These are phyloP conservation scores for Drosophila flavopinicola DNA, from an alignment of 2,888 invertebrate genomes.

Conservation along the genomic window DNA sequence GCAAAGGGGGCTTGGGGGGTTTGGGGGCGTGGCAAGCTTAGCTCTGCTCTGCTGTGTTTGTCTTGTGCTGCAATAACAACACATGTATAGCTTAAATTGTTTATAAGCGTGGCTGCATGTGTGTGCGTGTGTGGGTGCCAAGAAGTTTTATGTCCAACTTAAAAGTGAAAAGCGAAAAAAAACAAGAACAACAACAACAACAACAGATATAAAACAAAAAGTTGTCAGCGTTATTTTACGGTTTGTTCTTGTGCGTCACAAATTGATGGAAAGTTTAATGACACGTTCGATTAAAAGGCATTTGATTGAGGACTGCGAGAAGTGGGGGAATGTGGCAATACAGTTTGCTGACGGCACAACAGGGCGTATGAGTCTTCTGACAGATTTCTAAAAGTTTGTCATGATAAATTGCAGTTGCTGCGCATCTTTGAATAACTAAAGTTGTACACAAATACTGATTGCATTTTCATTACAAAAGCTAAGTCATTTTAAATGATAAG, in stretches of 20 bases:
- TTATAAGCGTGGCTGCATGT: slow-evolving; percentile 47
- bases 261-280: slow-evolving; percentile 69
- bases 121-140: slow-evolving; percentile 16
- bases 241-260: slow-evolving; percentile 51
- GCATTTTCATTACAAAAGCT: too few species aligned
- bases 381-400: not conserved
- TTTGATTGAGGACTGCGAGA: slow-evolving; percentile 20
- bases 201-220: slow-evolving; percentile 10
- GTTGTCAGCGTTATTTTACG: slow-evolving; percentile 49
- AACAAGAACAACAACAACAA: slow-evolving; percentile 2
- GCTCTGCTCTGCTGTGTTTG: slow-evolving; percentile 44
- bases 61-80: slow-evolving; percentile 63
- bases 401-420: not conserved
- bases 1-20: not conserved
- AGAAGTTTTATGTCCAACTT: slow-evolving; percentile 53
- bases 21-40: too few species aligned
- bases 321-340: not conserved
- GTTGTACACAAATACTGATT: not conserved
- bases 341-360: slow-evolving; percentile 4
- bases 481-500: too few species aligned
- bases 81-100: slow-evolving; percentile 73
- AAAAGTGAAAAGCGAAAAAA: slow-evolving; percentile 16
- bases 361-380: slow-evolving; percentile 31
- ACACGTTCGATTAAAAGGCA: slow-evolving; percentile 64
- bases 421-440: not conserved